Evolutionary conservation across 2,888 invertebrate genomes (phyloP), one percentile per base, ranked within the genome.

Genomic region (Hydroisotoma schaefferi): DNA sequence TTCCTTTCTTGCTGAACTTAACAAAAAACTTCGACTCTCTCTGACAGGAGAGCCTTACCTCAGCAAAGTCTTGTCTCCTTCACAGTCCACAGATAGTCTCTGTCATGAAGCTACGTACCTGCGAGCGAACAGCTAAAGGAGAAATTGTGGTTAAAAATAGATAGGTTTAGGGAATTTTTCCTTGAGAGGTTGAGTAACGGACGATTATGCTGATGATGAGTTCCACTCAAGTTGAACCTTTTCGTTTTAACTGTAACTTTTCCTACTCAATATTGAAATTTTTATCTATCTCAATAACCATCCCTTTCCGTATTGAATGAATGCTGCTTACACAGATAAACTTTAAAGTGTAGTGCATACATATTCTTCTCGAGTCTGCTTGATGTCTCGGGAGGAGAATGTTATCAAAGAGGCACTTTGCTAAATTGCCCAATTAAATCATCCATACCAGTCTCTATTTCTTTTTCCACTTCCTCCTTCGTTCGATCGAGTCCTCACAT

Each of bases 391-490:
- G 37, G 52, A 61, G 43, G 59, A 57, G 65, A 65, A 61, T 57
- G 54, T 65, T 65, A 65, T 65, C 56, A 59, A 65, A 65, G 59
- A 61, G 61, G 54, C 65, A 65, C 61, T 65, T 65, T 65, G 38
- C 55, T 57, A 65, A 65, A 65, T 65, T 65, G 61, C 44, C 59
- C 65, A 65, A 65, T 65, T 65, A 65, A 62, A 62, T 61, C 61
- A 61, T 61, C 59, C 44, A 48, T 37, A 54, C 40, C 15, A 40
- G 40, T 4, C 40, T 40, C 40, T 40, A 40, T 40, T 40, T 40
- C 40, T 40, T 40, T 15, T 40, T 49, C 49, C 49, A 49, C 28
- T 25, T 46, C 46, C 46, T 46, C 8, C n/a, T n/a, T n/a, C n/a
- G n/a, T n/a, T n/a, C n/a, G n/a, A n/a, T n/a, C 5, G 40, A 40